A percentile compares a stretch with the other conserved stretches of the same genome.
Conservation (phyloP, 2,888 invertebrate genomes). For the Quadroppia sp. region DNA sequence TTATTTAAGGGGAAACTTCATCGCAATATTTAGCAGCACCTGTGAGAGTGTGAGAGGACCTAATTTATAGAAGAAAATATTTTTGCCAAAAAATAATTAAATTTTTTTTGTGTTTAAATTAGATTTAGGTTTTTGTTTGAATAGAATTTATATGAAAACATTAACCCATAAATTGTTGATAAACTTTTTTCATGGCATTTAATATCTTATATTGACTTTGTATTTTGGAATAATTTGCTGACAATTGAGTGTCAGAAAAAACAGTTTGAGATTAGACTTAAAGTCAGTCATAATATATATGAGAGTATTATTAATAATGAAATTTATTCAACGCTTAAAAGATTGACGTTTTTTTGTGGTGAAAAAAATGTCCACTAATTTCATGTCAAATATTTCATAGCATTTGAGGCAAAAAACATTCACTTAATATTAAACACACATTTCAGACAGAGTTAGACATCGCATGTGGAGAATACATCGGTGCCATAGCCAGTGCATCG, state of each 20-base stretch:
- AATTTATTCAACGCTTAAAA: no score
- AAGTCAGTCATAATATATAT: no score
- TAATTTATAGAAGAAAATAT: not conserved
- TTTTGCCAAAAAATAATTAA: not conserved
- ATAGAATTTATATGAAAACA: not conserved
- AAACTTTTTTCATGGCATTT: no score
- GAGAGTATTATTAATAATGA: no score
- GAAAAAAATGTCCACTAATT: not conserved
- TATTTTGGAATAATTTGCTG: no score
- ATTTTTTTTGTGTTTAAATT: not conserved
- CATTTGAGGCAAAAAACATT: not conserved
- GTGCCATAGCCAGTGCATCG: not conserved
- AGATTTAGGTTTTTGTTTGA: not conserved
- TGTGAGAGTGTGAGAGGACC: conserved; percentile 8
- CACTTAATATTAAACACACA: not conserved
- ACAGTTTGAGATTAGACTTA: no score
- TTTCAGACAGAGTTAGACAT: not conserved
- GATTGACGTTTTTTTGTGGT: no score
- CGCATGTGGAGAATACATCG: conserved; percentile 31
- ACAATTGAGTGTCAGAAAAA: no score
- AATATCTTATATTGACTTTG: no score
- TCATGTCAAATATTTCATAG: conserved; percentile 1
- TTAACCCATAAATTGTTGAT: not conserved
- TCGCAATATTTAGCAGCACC: not conserved
- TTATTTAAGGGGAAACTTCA: not conserved